Conservation (phyloP, 2,113 vertebrate species). For the Sarotherodon lohbergeri region DNA sequence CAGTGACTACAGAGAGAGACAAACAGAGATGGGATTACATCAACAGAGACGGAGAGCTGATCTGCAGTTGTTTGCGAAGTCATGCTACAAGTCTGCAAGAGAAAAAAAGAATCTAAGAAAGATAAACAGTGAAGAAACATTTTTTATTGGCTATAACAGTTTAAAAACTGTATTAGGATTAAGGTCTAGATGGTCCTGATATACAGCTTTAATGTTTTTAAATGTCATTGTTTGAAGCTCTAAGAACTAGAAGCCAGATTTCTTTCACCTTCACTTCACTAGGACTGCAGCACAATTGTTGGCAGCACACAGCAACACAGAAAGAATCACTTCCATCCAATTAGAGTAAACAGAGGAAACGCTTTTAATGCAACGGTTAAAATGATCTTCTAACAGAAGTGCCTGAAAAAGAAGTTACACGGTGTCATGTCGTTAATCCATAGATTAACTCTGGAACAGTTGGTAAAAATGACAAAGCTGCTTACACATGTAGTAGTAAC, state of each 20-base stretch:
- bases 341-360: neutral
- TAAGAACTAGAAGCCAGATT: neutral
- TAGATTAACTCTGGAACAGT: neutral
- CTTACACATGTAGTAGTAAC: neutral
- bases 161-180: neutral
- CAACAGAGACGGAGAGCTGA: neutral
- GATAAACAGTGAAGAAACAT: neutral
- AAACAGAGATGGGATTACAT: neutral
- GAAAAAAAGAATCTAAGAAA: neutral
- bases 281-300: neutral
- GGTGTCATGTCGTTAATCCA: neutral
- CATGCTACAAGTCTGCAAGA: neutral
- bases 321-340: neutral
- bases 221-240: neutral
- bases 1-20: conserved; percentile 78
- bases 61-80: neutral
- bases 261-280: neutral
- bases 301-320: neutral
- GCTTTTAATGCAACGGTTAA: neutral
- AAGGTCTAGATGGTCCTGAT: neutral
- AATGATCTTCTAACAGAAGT: neutral
- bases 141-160: neutral
- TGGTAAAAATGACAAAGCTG: neutral
- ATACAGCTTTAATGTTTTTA: neutral
- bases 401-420: neutral